Evolutionary conservation across 2,888 invertebrate species (phyloP).

Genomic region (Alitta virens): DNA sequence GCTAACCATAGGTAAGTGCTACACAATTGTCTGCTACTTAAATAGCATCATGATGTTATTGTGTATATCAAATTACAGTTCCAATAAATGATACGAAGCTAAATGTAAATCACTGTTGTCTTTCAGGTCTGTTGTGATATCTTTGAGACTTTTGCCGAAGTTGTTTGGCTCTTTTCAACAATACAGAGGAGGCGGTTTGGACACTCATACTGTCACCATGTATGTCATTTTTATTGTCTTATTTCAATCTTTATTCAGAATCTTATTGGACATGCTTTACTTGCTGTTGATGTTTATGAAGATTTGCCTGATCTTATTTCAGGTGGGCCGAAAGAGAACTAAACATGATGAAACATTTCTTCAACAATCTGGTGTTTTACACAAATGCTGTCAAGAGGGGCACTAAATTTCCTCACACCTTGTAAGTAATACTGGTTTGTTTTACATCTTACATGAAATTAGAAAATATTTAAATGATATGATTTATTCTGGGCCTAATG

Average conservation of each 20-base stretch:
- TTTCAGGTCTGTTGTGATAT: slow-evolving; percentile 80
- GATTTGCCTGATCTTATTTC: slow-evolving; percentile 17
- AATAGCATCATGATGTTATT: not conserved
- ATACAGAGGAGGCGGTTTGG: slow-evolving; percentile 71
- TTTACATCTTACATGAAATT: too few relatives aligned
- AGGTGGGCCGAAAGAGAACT: slow-evolving; percentile 88
- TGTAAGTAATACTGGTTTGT: slow-evolving; percentile 15
- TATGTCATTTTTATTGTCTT: slow-evolving; percentile 31
- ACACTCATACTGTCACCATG: slow-evolving; percentile 82
- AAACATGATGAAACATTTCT: slow-evolving; percentile 89
- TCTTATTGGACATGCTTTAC: too few relatives aligned
- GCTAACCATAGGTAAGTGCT: slow-evolving; percentile 71
- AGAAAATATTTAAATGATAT: too few relatives aligned
- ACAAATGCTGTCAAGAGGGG: slow-evolving; percentile 38
- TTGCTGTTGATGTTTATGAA: too few relatives aligned
- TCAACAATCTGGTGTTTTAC: slow-evolving; percentile 80
- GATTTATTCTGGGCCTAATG: too few relatives aligned
- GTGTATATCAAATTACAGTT: too few relatives aligned
- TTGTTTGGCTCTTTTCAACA: slow-evolving; percentile 85
- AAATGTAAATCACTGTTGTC: slow-evolving; percentile 17
- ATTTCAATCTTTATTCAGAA: not conserved
- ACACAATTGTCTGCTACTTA: not conserved
- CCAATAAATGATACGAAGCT: too few relatives aligned
- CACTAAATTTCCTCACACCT: slow-evolving; percentile 10
- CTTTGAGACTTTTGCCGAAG: slow-evolving; percentile 83